Evolutionary conservation across 2,797 vertebrate species (phyloP).

Genomic region (Dryobates pubescens): DNA sequence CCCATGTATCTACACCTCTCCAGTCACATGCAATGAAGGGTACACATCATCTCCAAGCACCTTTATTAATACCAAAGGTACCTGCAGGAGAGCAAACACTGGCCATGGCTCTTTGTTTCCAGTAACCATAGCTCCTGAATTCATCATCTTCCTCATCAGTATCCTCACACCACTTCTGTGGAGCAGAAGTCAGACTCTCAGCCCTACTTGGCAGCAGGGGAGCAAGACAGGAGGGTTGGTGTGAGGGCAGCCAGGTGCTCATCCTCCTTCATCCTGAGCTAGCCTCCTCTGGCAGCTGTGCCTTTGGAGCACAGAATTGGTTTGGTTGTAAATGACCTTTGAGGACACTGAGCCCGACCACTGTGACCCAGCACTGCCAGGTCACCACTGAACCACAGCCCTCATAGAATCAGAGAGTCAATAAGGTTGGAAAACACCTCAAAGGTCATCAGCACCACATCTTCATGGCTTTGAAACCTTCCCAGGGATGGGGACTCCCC

Average conservation of each 20-base stretch:
- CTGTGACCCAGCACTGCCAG: too few relatives aligned
- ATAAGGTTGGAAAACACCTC: too few relatives aligned
- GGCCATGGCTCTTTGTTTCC: not conserved
- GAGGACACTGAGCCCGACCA: too few relatives aligned
- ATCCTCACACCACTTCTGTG: not conserved
- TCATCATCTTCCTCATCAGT: not conserved
- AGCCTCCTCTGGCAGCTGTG: not conserved
- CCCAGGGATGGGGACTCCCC: too few relatives aligned
- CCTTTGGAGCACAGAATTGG: not conserved
- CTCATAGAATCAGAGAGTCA: too few relatives aligned
- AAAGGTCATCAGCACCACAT: too few relatives aligned
- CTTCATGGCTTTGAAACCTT: too few relatives aligned
- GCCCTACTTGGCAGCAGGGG: not conserved
- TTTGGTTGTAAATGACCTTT: too few relatives aligned
- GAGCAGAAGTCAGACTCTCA: not conserved
- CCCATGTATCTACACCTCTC: not conserved
- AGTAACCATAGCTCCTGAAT: not conserved
- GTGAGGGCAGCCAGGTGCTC: not conserved
- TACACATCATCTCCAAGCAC: not conserved
- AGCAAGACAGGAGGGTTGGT: not conserved
- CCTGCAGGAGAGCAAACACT: not conserved
- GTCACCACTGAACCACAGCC: too few relatives aligned
- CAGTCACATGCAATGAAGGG: not conserved
- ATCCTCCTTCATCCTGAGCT: not conserved
- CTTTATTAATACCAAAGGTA: not conserved